Evolutionary conservation across 35 echinoderm and acorn worm species (phyloP).

Genomic region (Strongylocentrotus purpuratus): DNA sequence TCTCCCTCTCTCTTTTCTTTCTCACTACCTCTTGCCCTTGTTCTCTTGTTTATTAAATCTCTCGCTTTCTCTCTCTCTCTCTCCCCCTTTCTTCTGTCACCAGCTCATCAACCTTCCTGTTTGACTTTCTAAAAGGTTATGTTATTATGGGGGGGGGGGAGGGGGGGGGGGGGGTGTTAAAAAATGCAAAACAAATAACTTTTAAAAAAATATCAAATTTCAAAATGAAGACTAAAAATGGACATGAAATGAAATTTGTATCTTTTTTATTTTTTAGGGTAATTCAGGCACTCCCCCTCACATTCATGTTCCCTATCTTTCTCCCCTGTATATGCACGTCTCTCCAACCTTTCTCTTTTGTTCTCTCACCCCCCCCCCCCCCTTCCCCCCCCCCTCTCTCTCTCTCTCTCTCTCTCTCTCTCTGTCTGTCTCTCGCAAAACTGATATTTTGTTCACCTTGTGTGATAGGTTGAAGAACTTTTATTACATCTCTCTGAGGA

Average conservation of each 20-base stretch:
- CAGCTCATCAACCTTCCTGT: too few species aligned
- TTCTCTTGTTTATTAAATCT: too few species aligned
- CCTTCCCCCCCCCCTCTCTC: not conserved
- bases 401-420: not conserved
- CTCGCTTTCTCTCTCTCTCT: too few species aligned
- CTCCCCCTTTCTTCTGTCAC: too few species aligned
- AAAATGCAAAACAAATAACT: not conserved
- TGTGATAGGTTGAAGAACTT: slow-evolving; percentile 14
- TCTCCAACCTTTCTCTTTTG: not conserved
- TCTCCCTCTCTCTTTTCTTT: not conserved
- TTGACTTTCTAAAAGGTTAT: too few species aligned
- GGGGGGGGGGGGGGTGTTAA: not conserved
- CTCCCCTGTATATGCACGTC: not conserved
- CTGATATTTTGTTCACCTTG: slow-evolving; percentile 11
- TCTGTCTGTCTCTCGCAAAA: not conserved
- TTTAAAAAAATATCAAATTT: too few species aligned
- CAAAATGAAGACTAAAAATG: too few species aligned
- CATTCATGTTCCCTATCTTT: not conserved
- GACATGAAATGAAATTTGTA: too few species aligned
- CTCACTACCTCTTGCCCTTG: not conserved
- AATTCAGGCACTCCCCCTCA: too few species aligned
- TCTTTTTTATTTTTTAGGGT: too few species aligned
- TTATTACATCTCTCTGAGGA: slow-evolving; percentile 29
- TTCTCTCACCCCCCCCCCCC: not conserved
- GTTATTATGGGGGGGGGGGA: not conserved